These are phyloP conservation scores for Trichosurus vulpecula DNA, from an alignment of 2,797 vertebrate species.

Conservation along the genomic window DNA sequence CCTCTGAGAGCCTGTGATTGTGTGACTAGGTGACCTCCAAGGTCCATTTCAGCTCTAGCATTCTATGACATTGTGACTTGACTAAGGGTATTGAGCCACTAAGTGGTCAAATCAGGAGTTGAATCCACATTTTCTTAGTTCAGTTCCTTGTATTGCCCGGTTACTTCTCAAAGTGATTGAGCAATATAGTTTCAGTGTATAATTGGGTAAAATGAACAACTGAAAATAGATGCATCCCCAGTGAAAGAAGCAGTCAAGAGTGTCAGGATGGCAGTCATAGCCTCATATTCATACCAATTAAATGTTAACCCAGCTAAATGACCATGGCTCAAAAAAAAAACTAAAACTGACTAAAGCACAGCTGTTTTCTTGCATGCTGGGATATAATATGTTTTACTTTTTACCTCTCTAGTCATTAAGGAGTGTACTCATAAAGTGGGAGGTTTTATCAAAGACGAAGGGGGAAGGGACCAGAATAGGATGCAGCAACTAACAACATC, in stretches of 20 bases:
- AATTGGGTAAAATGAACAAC: neutral
- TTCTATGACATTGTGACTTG: neutral
- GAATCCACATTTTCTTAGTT: neutral
- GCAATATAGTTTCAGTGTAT: neutral
- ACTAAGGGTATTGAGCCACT: neutral
- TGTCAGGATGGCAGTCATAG: neutral
- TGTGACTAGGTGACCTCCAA: neutral
- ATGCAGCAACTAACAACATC: neutral
- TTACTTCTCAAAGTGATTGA: neutral
- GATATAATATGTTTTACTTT: neutral
- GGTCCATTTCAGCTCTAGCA: neutral
- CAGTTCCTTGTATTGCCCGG: neutral
- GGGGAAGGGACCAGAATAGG: conserved; percentile 14
- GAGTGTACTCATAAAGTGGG: conserved; percentile 3
- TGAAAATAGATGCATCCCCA: neutral
- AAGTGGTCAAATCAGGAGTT: neutral
- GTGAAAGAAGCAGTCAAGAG: conserved; percentile 6
- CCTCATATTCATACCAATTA: neutral
- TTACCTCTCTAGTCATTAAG: neutral
- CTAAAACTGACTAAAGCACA: neutral
- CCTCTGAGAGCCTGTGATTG: neutral
- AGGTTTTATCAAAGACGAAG: conserved; percentile 19
- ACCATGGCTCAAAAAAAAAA: neutral
- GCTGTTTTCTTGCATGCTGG: neutral
- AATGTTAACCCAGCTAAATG: neutral